Evolutionary conservation across 2,113 vertebrate genomes (phyloP).

Genomic region (Gobius niger): DNA sequence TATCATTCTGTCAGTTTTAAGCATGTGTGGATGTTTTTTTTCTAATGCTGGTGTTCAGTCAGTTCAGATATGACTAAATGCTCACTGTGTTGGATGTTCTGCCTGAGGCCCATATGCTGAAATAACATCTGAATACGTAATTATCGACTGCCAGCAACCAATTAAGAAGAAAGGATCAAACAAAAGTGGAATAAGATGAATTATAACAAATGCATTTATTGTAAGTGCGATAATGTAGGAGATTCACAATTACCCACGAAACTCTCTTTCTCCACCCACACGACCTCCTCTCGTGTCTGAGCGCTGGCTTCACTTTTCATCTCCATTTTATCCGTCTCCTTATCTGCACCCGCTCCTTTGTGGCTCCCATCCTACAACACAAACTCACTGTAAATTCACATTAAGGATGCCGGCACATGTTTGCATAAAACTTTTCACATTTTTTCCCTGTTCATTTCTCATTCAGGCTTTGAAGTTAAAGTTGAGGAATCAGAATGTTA

Average conservation of each 20-base stretch:
- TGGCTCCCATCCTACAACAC: slow-evolving; percentile 18
- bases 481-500: neutral
- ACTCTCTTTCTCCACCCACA: slow-evolving; percentile 48
- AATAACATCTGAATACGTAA: no score
- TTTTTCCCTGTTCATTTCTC: neutral
- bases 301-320: slow-evolving; percentile 33
- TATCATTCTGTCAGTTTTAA: no score
- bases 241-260: neutral
- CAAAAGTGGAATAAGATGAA: no score
- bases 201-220: neutral
- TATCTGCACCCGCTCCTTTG: slow-evolving; percentile 24
- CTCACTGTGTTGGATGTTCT: no score
- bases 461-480: slow-evolving; percentile 11
- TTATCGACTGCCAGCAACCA: no score
- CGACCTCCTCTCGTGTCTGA: slow-evolving; percentile 36
- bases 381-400: slow-evolving; percentile 9
- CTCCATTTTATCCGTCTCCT: slow-evolving; percentile 28
- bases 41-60: no score
- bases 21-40: no score
- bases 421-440: slow-evolving; percentile 14
- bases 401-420: slow-evolving; percentile 4
- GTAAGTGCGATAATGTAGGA: neutral
- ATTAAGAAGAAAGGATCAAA: no score
- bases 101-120: no score
- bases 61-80: no score